Base-by-base conservation (phyloP, 2,113 vertebrate species). In the Gobiocypris rarus region DNA sequence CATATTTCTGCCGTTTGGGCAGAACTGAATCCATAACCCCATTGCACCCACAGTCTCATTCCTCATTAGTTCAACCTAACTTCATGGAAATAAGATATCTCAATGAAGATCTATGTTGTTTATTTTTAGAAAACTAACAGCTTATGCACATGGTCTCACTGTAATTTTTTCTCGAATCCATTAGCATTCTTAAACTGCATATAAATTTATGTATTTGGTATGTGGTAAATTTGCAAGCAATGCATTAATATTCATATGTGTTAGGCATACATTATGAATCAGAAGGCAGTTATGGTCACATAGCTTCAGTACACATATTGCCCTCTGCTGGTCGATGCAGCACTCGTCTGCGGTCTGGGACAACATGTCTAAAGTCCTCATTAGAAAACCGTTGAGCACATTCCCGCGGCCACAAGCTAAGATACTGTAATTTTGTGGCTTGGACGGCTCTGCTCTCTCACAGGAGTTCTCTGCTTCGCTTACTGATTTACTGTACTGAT, bases 401-500 rank as follows among this genome's bases (percentile, higher is more conserved):
- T 92, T 93, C 88, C 85, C 85, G 59, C 54, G 43, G 82, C 94
- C 93, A 91, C 92, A 94, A 92, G 88, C 90, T 88, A 86, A 91
- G 89, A 91, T 89, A 89, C 91, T 94, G 76, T 94, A 92, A 94
- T 95, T 94, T 93, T 67, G 94, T 87, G 94, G 93, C 91, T 91
- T 87, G 85, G 88, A 83, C 82, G 80, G 84, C 88, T 85, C 85
- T 83, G 88, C 87, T 89, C 86, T 89, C 87, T 92, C 83, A 41
- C 85, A 89, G 91, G 91, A 90, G 88, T 86, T 91, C 91, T 89
- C 75, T 83, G 84, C 88, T 89, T 52, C 56, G 24, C 74, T 74
- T 59, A 65, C n/a, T 85, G 71, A 88, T 86, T 83, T 76, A 86
- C 69, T 86, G 81, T 79, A 65, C 82, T 86, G 75, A 76, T 82